Conservation (phyloP, 2,888 invertebrate species). For the Hyposoter didymator region DNA sequence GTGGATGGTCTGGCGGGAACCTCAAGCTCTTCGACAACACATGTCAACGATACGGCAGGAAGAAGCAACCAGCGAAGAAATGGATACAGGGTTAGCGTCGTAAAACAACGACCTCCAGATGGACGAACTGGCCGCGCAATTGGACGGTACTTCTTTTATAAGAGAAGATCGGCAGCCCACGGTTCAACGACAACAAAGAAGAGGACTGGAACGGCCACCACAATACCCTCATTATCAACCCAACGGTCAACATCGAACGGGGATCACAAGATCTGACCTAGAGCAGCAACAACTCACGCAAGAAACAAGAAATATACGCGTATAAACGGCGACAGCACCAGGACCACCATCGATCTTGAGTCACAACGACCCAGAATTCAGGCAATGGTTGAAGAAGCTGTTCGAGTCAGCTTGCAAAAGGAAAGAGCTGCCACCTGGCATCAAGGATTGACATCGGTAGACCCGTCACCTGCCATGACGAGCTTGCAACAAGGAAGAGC, state of each 20-base stretch:
- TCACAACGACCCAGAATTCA: constrained; percentile 23
- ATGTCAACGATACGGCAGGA: background rate
- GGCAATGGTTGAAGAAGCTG: constrained; percentile 40
- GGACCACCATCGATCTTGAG: constrained; percentile 37
- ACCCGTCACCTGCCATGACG: constrained; percentile 6
- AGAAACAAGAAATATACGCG: too few species aligned
- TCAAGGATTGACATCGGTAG: constrained; percentile 9
- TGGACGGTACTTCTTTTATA: background rate
- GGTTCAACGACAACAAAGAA: background rate
- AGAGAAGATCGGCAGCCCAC: background rate
- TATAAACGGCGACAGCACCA: background rate
- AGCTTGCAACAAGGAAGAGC: too few species aligned
- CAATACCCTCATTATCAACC: background rate
- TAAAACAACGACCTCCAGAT: background rate
- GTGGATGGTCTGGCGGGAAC: constrained; percentile 47
- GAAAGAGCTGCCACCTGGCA: background rate
- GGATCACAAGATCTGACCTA: too few species aligned
- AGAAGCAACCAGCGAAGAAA: background rate
- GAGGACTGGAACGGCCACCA: background rate
- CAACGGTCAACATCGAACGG: background rate
- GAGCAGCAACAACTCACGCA: too few species aligned
- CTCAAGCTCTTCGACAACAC: constrained; percentile 21
- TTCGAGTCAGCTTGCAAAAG: constrained; percentile 9
- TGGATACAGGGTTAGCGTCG: background rate
- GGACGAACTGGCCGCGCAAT: background rate